Conservation (phyloP, 2,888 invertebrate species). For the Brenthis ino region DNA sequence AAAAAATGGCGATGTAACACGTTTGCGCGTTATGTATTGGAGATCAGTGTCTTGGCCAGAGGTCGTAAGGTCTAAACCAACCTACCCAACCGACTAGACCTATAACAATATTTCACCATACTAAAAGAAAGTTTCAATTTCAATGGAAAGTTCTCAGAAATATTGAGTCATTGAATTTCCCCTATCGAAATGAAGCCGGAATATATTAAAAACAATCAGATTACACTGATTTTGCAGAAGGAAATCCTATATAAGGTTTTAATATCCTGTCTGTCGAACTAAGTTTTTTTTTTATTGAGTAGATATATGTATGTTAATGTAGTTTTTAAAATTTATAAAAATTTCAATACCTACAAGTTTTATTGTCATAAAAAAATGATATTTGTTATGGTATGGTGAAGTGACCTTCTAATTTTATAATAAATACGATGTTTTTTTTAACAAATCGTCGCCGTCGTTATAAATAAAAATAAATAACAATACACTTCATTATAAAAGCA, state of each 20-base stretch:
- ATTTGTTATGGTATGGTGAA: too few relatives aligned
- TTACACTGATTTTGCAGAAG: conserved; percentile 12
- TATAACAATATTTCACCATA: neutral
- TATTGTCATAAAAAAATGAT: too few relatives aligned
- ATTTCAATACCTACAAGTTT: too few relatives aligned
- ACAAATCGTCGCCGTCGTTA: neutral
- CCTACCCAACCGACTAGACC: neutral
- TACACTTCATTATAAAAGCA: conserved; percentile 28
- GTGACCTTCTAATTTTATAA: too few relatives aligned
- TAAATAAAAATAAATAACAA: neutral
- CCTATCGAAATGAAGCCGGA: conserved; percentile 7
- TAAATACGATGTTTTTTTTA: too few relatives aligned
- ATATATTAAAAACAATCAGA: conserved; percentile 2
- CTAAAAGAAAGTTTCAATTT: neutral
- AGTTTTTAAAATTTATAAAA: too few relatives aligned
- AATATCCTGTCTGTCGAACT: conserved; percentile 5
- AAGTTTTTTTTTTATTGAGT: neutral
- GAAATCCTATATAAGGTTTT: conserved; percentile 8
- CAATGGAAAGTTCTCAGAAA: conserved; percentile 13
- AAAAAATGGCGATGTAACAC: too few relatives aligned
- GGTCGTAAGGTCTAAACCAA: too few relatives aligned
- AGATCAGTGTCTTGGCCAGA: too few relatives aligned
- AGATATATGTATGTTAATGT: too few relatives aligned
- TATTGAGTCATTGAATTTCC: conserved; percentile 15
- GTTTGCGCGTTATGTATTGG: too few relatives aligned